Evolutionary conservation across 2,888 invertebrate genomes (phyloP).

Genomic region (Cosmopolites sordidus): DNA sequence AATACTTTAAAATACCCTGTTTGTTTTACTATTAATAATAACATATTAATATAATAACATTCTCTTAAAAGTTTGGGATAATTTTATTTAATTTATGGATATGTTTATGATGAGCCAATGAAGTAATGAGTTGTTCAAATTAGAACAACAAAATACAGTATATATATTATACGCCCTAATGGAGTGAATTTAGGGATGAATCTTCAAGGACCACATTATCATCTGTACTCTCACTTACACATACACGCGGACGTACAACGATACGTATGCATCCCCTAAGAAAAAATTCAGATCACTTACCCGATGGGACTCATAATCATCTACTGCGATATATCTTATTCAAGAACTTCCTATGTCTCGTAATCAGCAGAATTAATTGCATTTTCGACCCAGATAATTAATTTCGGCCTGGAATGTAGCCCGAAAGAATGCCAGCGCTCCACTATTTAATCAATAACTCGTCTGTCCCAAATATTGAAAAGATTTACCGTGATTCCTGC

Average conservation of each 20-base stretch:
- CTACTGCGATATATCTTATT: constrained; percentile 43
- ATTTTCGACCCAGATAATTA: constrained; percentile 39
- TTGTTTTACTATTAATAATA: no score
- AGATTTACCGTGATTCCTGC: background rate
- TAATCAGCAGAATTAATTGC: constrained; percentile 39
- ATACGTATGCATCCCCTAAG: background rate
- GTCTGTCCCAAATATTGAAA: constrained; percentile 21
- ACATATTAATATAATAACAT: no score
- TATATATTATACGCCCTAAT: background rate
- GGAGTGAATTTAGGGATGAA: background rate
- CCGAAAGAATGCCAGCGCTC: constrained; percentile 25
- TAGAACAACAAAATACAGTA: no score
- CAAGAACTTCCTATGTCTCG: constrained; percentile 40
- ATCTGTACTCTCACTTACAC: no score
- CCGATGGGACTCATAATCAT: constrained; percentile 45
- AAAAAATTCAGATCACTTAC: constrained; percentile 28
- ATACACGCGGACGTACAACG: background rate
- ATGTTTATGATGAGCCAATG: no score
- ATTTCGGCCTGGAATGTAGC: constrained; percentile 30
- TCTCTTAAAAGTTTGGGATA: no score
- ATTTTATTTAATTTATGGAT: no score
- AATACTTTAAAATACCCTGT: no score
- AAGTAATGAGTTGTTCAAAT: no score
- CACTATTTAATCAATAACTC: constrained; percentile 27
- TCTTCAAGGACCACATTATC: background rate